Percentiles rank a stretch among this genome's conserved stretches.
Conservation (phyloP, 2,888 invertebrate species). For the Hemithea aestivaria region DNA sequence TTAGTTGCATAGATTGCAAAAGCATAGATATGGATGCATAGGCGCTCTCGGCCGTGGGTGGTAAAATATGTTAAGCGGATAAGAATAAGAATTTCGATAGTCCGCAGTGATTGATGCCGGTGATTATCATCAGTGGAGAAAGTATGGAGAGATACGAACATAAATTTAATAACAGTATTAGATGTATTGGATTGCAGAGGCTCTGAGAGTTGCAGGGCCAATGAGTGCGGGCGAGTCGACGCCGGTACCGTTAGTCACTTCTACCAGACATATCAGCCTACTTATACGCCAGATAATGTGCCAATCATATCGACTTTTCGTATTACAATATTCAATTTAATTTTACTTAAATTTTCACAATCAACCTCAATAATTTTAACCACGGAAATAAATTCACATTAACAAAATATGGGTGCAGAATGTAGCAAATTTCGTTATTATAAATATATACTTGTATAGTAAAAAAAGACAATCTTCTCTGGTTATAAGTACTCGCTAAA, state of each 20-base stretch:
- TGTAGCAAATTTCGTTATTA: too few relatives aligned
- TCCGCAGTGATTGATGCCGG: constrained; percentile 59
- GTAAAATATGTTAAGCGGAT: constrained; percentile 54
- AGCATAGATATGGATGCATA: constrained; percentile 15
- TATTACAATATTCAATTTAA: constrained; percentile 2
- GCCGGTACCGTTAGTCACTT: constrained; percentile 61
- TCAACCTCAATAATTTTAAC: too few relatives aligned
- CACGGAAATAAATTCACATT: too few relatives aligned
- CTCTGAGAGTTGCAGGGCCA: constrained; percentile 64
- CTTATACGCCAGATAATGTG: constrained; percentile 55
- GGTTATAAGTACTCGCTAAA: too few relatives aligned
- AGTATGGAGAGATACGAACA: constrained; percentile 61
- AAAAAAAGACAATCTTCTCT: too few relatives aligned
- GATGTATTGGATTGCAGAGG: constrained; percentile 70
- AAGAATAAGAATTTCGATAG: constrained; percentile 50
- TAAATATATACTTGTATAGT: too few relatives aligned
- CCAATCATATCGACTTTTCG: constrained; percentile 47
- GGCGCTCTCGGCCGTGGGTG: constrained; percentile 38
- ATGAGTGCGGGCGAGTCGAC: constrained; percentile 38
- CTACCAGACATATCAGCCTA: constrained; percentile 57
- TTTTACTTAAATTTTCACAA: too few relatives aligned
- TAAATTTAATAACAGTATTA: constrained; percentile 74
- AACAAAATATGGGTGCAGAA: too few relatives aligned
- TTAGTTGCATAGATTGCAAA: constrained; percentile 31
- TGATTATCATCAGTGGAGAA: constrained; percentile 64